These are phyloP conservation scores for Pristiophorus japonicus DNA, from an alignment of 2,113 vertebrate genomes.

Conservation along the genomic window DNA sequence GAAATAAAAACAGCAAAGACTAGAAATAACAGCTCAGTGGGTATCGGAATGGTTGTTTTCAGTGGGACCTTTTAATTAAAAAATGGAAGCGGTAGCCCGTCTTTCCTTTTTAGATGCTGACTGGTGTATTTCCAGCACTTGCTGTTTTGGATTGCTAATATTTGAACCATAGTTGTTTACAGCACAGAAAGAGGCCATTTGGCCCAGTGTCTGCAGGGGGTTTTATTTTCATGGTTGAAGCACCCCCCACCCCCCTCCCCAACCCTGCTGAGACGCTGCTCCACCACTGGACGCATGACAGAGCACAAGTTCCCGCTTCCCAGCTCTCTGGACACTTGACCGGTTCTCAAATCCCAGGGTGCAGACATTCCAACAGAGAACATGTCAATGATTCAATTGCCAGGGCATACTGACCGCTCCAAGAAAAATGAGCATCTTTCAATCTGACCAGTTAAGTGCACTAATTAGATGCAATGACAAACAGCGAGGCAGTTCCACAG, in stretches of 20 bases:
- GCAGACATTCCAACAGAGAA: no score
- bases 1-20: background rate
- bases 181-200: no score
- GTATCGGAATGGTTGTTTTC: background rate
- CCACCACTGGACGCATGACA: background rate
- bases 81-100: background rate
- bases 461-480: no score
- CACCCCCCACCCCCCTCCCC: no score
- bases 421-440: no score
- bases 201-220: background rate
- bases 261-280: background rate
- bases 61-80: background rate
- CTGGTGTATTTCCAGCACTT: background rate
- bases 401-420: no score
- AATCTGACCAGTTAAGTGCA: no score
- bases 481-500: no score
- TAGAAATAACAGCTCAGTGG: background rate
- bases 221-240: background rate
- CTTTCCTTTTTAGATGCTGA: background rate
- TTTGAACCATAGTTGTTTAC: no score
- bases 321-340: background rate
- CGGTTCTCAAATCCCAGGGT: background rate
- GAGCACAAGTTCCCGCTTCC: background rate
- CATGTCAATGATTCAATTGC: no score
- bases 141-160: background rate